Percentiles rank a stretch among this genome's conserved stretches.
Conservation (phyloP, 2,113 vertebrate species). For the Mustelus asterias region DNA sequence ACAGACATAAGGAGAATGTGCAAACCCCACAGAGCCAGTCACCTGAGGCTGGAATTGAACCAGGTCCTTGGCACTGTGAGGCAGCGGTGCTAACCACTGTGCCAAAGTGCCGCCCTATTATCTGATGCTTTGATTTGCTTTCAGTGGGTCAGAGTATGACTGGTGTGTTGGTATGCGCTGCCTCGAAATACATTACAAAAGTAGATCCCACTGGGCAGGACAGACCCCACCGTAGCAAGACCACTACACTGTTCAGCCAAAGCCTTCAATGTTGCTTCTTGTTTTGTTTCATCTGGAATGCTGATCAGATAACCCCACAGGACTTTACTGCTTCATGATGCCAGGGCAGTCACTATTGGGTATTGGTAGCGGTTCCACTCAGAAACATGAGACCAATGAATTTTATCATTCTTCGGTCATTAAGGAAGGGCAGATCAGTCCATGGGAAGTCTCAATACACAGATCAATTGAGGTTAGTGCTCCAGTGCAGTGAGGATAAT, state of each 20-base stretch:
- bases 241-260: not conserved
- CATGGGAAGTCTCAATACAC: not conserved
- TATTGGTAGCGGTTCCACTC: not conserved
- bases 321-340: not conserved
- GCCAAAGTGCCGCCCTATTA: not conserved
- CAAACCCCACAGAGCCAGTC: too few relatives aligned
- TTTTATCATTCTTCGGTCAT: not conserved
- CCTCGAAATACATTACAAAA: not conserved
- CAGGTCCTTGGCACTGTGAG: too few relatives aligned
- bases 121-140: not conserved
- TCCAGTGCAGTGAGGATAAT: not conserved
- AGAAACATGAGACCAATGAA: not conserved
- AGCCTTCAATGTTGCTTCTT: not conserved
- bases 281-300: not conserved
- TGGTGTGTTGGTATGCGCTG: not conserved
- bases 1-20: too few relatives aligned
- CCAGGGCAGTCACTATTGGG: not conserved
- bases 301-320: not conserved
- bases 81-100: too few relatives aligned
- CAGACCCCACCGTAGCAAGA: not conserved
- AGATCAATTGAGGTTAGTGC: not conserved
- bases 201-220: not conserved
- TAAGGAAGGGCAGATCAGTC: not conserved
- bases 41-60: too few relatives aligned
- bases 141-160: not conserved